Evolutionary conservation across 2,888 invertebrate genomes (phyloP), one percentile per base, ranked within the genome.

Genomic region (Drosophila siamana): DNA sequence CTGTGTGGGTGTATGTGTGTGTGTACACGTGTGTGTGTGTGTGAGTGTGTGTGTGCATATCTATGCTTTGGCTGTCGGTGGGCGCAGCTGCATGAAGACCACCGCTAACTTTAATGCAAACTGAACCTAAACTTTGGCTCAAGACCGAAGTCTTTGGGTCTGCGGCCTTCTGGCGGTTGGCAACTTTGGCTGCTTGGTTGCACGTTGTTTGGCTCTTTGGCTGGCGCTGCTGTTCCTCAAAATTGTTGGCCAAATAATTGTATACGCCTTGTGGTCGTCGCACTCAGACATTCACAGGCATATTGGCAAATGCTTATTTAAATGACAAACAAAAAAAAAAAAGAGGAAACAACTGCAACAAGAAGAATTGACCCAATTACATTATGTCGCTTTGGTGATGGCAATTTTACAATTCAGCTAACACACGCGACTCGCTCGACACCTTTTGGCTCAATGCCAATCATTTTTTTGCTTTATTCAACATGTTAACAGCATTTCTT

Each of bases 221-320:
- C 50, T 76, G 73, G 48, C 51, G 52, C 64, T 68, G 68, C 61
- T 74, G 66, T 59, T 70, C 40, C 70, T 68, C 56, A 26, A 78
- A 78, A 71, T 71, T 88, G 86, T 69, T 88, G 78, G 78, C 77
- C 62, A 80, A 86, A 86, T 88, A 85, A 85, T 83, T 86, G 86
- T 69, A 74, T 80, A 69, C 84, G 84, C 78, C 74, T 86, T 78
- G 86, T 56, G 85, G 88, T 74, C 38, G 60, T 44, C 65, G 55
- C 56, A 36, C 54, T 63, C 50, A 64, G 59, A 50, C 40, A 52
- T 28, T 48, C 24, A n/a, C 67, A n/a, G 43, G 46, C 43, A 44
- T 67, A 64, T 66, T 74, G 68, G 59, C 67, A 65, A 80, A 80
- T 62, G 40, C 38, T 22, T 73, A 69, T 76, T 76, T 66, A 56